Conservation (phyloP, 2,797 vertebrate genomes). For the Xyrichtys novacula region DNA sequence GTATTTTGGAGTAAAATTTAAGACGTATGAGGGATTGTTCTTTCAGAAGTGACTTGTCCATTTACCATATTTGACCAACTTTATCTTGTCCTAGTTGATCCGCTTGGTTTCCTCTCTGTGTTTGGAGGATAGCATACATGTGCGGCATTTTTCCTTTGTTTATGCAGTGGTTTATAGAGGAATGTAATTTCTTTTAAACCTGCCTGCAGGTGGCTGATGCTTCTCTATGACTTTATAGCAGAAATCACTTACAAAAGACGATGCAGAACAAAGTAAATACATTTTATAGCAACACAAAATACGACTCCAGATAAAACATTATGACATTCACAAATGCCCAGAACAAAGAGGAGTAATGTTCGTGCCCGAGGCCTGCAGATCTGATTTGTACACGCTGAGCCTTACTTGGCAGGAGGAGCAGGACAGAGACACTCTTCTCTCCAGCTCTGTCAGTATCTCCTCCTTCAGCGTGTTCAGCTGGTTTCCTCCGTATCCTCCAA, state of each 20-base stretch:
- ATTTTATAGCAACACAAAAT: conserved; percentile 3
- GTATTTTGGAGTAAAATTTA: too few relatives aligned
- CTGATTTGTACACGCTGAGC: neutral
- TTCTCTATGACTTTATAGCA: conserved; percentile 17
- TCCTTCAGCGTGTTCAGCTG: conserved; percentile 78
- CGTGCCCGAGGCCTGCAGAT: neutral
- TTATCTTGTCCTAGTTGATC: too few relatives aligned
- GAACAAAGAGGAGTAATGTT: neutral
- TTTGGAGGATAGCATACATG: neutral
- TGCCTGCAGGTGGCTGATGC: conserved; percentile 20
- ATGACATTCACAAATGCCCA: neutral
- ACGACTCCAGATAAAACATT: neutral
- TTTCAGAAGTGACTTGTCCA: too few relatives aligned
- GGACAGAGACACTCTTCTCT: conserved; percentile 86
- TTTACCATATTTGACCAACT: too few relatives aligned
- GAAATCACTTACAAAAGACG: conserved; percentile 12
- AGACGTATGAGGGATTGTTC: too few relatives aligned
- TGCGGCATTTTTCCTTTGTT: conserved; percentile 14
- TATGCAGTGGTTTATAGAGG: conserved; percentile 3
- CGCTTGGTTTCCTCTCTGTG: too few relatives aligned
- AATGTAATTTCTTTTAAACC: conserved; percentile 4
- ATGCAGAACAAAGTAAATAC: conserved; percentile 5
- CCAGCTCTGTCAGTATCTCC: conserved; percentile 86
- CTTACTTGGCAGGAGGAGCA: conserved; percentile 88
- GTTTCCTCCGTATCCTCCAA: conserved; percentile 45